Evolutionary conservation across 2,113 vertebrate species (phyloP), one percentile per base, ranked within the genome.

Genomic region (Vulpes lagopus): DNA sequence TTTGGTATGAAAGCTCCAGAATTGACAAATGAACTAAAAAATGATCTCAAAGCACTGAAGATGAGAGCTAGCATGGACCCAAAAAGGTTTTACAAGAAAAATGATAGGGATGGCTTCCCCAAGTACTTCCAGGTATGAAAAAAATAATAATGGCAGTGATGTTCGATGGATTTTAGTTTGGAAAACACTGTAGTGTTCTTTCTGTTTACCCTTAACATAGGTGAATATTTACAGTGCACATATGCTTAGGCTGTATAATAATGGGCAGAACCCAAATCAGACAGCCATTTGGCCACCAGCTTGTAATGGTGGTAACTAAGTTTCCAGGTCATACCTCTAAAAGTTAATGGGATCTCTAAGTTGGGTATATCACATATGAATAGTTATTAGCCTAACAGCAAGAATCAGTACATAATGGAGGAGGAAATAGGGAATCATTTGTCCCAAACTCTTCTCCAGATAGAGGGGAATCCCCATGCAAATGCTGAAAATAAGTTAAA

Each of bases 1-100:
- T 99, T 99, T 98, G 99, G 99, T 89, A 99, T 99, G 99, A 99
- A 99, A 98, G 99, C 99, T 62, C 99, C 99, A 8, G 99, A 99
- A 98, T 76, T 99, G 95, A 99, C 99, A 3, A 98, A 98, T 32
- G 99, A 99, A 96, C 97, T 99, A 87, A 99, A 99, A 97, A 99
- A 99, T 69, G 99, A 99, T 96, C 99, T 99, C 35, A 98, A 99
- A 89, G 99, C 99, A 74, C 98, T 99, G 96, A 99, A 99, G 98
- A 99, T 99, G 99, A 99, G 99, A 97, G 99, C 99, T 57, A 99
- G 99, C 0, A 95, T 99, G 98, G 99, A 99, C 95, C 99, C 99
- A 10, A 99, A 99, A 97, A 99, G 99, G 59, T 99, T 99, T 98
- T 99, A 99, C 97, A 99, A 99, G 98, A 99, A 99, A 98, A 99